These are phyloP conservation scores for Hemicordylus capensis DNA, from an alignment of 2,113 vertebrate genomes.

Conservation along the genomic window DNA sequence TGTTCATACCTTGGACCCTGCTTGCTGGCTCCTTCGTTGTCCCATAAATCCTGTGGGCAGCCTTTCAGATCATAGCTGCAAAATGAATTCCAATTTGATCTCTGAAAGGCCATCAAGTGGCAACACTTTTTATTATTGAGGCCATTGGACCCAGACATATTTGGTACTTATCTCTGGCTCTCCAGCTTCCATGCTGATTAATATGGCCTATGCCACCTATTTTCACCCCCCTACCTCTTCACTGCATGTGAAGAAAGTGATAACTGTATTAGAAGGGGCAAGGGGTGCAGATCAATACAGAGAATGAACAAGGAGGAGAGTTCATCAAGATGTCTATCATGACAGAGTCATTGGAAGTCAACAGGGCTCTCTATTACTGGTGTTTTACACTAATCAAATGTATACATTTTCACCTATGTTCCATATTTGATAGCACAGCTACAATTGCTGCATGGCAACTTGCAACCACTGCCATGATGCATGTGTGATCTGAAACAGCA, in stretches of 20 bases:
- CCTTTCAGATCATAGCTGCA: constrained; percentile 7
- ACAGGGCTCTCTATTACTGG: background rate
- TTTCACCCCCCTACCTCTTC: background rate
- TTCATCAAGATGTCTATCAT: background rate
- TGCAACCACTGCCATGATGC: background rate
- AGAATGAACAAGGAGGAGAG: background rate
- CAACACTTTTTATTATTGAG: constrained; percentile 21
- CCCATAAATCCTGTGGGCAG: constrained; percentile 10
- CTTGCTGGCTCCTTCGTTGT: background rate
- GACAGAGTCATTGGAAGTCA: background rate
- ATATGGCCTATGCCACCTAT: background rate
- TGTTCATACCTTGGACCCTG: background rate
- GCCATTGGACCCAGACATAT: background rate
- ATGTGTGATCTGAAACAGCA: constrained; percentile 13
- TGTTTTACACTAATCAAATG: background rate
- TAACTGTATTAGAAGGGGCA: constrained; percentile 25
- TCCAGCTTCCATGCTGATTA: constrained; percentile 17
- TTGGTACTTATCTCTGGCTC: constrained; percentile 3
- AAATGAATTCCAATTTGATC: constrained; percentile 14
- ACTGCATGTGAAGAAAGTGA: constrained; percentile 3
- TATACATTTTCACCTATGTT: background rate
- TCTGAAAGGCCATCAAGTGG: constrained; percentile 12
- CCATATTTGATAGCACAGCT: constrained; percentile 4
- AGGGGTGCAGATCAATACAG: constrained; percentile 28
- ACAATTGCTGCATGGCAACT: background rate